Evolutionary conservation across 2,888 invertebrate genomes (phyloP).

Genomic region (Epinotia demarniana): DNA sequence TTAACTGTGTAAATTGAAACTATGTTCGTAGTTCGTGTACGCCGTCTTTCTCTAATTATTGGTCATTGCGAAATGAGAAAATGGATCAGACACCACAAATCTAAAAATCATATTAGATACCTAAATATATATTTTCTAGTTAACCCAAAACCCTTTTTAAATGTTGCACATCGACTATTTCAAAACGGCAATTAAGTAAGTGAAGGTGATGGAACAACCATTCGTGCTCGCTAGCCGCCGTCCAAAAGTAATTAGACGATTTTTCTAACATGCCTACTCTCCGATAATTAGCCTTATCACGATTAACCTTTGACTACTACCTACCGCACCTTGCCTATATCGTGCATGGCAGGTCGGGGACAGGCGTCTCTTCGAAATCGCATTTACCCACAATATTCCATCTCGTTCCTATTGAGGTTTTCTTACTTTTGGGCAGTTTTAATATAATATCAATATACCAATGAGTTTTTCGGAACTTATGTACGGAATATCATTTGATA

Average conservation of each 20-base stretch:
- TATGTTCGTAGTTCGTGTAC: too few species aligned
- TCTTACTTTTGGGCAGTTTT: too few species aligned
- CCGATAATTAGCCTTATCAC: slow-evolving; percentile 64
- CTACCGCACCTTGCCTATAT: not conserved
- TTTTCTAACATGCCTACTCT: slow-evolving; percentile 52
- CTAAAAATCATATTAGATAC: not conserved
- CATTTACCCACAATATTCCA: too few species aligned
- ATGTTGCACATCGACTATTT: slow-evolving; percentile 41
- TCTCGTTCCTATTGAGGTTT: too few species aligned
- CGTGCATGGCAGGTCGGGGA: not conserved
- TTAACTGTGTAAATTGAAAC: too few species aligned
- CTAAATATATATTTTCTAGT: slow-evolving; percentile 15
- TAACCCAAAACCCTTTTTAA: slow-evolving; percentile 27
- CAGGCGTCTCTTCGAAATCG: not conserved
- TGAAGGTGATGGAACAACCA: slow-evolving; percentile 44
- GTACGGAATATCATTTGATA: too few species aligned
- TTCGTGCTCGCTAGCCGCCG: slow-evolving; percentile 23
- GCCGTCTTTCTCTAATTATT: too few species aligned
- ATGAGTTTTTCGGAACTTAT: too few species aligned
- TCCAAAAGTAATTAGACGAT: slow-evolving; percentile 49
- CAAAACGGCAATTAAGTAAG: slow-evolving; percentile 43
- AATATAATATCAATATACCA: too few species aligned
- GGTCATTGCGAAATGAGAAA: too few species aligned
- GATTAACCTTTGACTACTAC: slow-evolving; percentile 64
- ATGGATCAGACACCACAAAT: not conserved